These are phyloP conservation scores for Dendrophyllia cribrosa DNA, from an alignment of 64 coral and sea anemone species.

Conservation along the genomic window DNA sequence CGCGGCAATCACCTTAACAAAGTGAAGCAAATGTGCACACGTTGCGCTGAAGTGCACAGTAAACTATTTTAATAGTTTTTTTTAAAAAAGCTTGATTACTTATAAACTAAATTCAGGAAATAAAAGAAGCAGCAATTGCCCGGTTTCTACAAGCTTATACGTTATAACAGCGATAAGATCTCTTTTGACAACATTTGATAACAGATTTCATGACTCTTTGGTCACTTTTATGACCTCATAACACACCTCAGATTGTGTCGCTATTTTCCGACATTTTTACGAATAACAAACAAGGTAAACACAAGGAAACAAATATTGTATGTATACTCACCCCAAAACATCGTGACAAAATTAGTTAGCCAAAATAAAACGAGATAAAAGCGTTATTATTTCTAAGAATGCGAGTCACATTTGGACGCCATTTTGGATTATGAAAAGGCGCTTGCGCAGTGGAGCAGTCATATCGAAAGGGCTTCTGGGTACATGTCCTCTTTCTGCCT, in stretches of 20 bases:
- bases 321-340: slow-evolving; percentile 98
- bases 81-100: too few species aligned
- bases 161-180: too few species aligned
- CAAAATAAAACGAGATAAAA: slow-evolving; percentile 27
- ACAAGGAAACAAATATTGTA: background rate
- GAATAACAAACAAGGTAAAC: background rate
- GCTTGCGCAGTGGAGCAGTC: slow-evolving; percentile 58
- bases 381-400: background rate
- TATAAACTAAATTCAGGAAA: too few species aligned
- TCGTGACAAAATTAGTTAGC: slow-evolving; percentile 38
- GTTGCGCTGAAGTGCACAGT: too few species aligned
- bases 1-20: too few species aligned
- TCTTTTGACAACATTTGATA: too few species aligned
- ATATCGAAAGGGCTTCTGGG: slow-evolving; percentile 58
- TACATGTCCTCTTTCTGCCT: slow-evolving; percentile 83
- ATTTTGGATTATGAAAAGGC: slow-evolving; percentile 66
- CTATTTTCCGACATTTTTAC: background rate
- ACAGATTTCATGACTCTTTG: too few species aligned
- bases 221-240: too few species aligned
- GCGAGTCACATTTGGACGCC: slow-evolving; percentile 32
- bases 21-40: too few species aligned
- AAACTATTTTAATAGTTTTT: too few species aligned
- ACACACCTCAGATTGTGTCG: background rate
- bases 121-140: too few species aligned
- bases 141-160: too few species aligned